Base-by-base conservation (phyloP, 1,140 invertebrate genomes). In the Drosophila elegans region DNA sequence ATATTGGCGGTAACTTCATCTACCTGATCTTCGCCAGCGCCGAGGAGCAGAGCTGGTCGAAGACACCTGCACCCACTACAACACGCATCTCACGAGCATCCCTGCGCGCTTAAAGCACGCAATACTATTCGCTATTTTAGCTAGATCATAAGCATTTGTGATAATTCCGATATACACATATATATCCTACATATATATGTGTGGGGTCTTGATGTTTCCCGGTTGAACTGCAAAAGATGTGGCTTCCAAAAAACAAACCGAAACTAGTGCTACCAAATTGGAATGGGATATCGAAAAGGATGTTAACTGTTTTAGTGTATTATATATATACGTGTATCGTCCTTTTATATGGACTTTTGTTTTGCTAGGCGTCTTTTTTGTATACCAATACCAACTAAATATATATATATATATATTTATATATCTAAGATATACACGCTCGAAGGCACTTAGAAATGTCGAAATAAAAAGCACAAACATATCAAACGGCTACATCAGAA, bases 1-100 rank as follows among this genome's bases (percentile, higher is more conserved):
- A 97, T 91, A 94, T 96, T 13, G 93, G 94, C 9, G 95, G 95
- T 0, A 97, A 96, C 90, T 93, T 96, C 3, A 95, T 98, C 80
- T 98, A 97, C 91, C 91, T 96, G 44, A 93, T 97, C 49, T 97
- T 98, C 86, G 96, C 96, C 1, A 96, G 96, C 51, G 97, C 96
- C 1, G 95, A 96, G 32, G 95, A 97, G 90, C 96, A 98, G 91
- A 93, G 94, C 2, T 97, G 97, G 97, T 95, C 95, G 0, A 45
- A 64, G 38, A 11, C 10, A 4, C 16, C 16, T 21, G 16, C 27
- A 13, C 7, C 9, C 6, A 7, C 9, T 4, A 7, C 52, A 10
- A 42, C 21, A 13, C 48, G 39, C 49, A 27, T 9, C 64, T 2
- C 13, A 56, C 69, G 64, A 49, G 16, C 16, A 21, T 62, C 48